Evolutionary conservation across 2,888 invertebrate species (phyloP).

Genomic region (Augiades crinisus): DNA sequence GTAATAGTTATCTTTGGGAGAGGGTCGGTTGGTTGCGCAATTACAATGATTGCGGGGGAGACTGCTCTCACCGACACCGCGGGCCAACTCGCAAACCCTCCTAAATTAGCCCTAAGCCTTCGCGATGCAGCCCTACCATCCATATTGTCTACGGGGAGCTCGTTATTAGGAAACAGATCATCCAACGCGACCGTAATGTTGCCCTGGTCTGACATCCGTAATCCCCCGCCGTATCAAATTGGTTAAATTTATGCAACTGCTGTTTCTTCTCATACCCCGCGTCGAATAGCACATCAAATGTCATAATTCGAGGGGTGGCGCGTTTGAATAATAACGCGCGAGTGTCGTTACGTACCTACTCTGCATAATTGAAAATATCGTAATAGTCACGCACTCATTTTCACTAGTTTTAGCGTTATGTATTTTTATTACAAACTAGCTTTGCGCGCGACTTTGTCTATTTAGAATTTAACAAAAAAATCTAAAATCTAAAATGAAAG

Average conservation of each 20-base stretch:
- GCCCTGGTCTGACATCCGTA: constrained; percentile 25
- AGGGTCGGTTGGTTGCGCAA: constrained; percentile 61
- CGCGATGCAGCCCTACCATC: constrained; percentile 18
- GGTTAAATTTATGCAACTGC: constrained; percentile 77
- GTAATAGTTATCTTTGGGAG: constrained; percentile 71
- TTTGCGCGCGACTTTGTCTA: too few relatives aligned
- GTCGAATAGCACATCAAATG: constrained; percentile 62
- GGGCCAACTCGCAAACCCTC: constrained; percentile 21
- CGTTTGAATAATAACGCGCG: constrained; percentile 60
- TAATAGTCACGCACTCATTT: too few relatives aligned
- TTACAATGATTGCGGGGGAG: constrained; percentile 47
- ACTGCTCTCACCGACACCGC: constrained; percentile 36
- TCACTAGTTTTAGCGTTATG: too few relatives aligned
- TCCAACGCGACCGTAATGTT: constrained; percentile 21
- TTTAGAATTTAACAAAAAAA: too few relatives aligned
- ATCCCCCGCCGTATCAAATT: constrained; percentile 64
- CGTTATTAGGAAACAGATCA: constrained; percentile 20
- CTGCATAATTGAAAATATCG: constrained; percentile 19
- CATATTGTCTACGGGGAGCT: constrained; percentile 23
- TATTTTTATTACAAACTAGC: too few relatives aligned
- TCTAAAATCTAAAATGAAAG: too few relatives aligned
- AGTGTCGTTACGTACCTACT: constrained; percentile 1
- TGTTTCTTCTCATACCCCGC: constrained; percentile 45
- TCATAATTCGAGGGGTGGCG: constrained; percentile 60
- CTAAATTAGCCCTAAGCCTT: constrained; percentile 19